phyloP scores from a whole-genome alignment of 2,113 vertebrate species.

The Crotalus horridus region DNA sequence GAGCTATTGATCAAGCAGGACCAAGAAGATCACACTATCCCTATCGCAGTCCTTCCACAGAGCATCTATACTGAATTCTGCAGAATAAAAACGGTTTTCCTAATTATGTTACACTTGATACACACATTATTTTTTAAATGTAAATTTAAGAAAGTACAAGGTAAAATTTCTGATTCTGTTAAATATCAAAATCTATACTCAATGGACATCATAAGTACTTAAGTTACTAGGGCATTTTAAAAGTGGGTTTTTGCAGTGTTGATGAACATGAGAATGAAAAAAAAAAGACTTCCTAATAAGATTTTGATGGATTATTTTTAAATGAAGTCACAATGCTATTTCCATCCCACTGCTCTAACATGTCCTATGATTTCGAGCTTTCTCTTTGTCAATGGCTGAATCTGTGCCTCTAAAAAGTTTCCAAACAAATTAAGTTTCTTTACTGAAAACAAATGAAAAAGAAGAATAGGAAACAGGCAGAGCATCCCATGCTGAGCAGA shows the following conservation, averaged over 20 bases:
- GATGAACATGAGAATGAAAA: slow-evolving; percentile 57
- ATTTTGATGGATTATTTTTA: slow-evolving; percentile 57
- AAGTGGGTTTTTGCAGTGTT: slow-evolving; percentile 24
- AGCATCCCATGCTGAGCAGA: slow-evolving; percentile 58
- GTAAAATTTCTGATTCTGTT: slow-evolving; percentile 62
- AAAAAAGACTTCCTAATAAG: slow-evolving; percentile 68
- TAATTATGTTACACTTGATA: slow-evolving; percentile 58
- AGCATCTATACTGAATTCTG: slow-evolving; percentile 47
- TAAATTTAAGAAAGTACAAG: slow-evolving; percentile 40
- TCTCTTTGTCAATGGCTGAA: slow-evolving; percentile 55
- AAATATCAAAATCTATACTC: slow-evolving; percentile 62
- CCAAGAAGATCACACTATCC: neutral
- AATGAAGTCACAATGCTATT: slow-evolving; percentile 56
- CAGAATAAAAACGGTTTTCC: slow-evolving; percentile 49
- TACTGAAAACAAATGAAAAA: slow-evolving; percentile 72
- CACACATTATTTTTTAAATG: slow-evolving; percentile 42
- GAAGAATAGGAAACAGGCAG: slow-evolving; percentile 42
- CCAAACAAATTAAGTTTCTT: slow-evolving; percentile 71
- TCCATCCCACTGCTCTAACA: slow-evolving; percentile 57
- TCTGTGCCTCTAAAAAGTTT: slow-evolving; percentile 68
- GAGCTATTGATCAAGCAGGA: neutral
- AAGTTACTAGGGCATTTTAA: slow-evolving; percentile 2
- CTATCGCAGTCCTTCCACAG: neutral
- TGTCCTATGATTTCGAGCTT: slow-evolving; percentile 63
- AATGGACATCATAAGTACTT: slow-evolving; percentile 47